phyloP scores from a whole-genome alignment of 2,797 vertebrate species.

The Gymnothorax javanicus region DNA sequence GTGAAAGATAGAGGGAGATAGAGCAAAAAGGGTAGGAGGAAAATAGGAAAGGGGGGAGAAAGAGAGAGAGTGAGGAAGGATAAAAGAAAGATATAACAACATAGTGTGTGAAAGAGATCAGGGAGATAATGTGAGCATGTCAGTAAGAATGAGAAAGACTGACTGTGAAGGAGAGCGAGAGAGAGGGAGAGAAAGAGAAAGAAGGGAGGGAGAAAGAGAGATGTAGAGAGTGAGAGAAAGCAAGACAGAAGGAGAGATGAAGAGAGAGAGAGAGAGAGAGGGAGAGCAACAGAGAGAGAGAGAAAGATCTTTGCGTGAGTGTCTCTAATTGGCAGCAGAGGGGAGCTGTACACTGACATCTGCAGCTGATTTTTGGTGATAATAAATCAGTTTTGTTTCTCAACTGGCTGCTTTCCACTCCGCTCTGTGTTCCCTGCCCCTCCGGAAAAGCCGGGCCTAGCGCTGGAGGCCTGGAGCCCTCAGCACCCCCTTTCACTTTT shows the following conservation, averaged over 20 bases:
- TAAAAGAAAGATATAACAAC: not conserved
- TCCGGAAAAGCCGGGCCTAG: conserved; percentile 62
- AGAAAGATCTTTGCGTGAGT: conserved; percentile 71
- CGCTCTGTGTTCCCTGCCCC: conserved; percentile 56
- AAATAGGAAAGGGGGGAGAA: conserved; percentile 7
- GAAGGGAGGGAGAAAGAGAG: not conserved
- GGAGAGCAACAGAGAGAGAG: conserved; percentile 27
- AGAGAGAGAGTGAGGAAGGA: not conserved
- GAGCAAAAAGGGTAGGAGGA: conserved; percentile 18
- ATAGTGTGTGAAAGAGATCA: not conserved
- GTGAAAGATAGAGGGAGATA: not conserved
- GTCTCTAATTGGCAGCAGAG: conserved; percentile 84
- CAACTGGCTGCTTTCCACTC: conserved; percentile 72
- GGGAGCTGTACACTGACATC: conserved; percentile 76
- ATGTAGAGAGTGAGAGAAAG: conserved; percentile 13
- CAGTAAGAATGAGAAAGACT: not conserved
- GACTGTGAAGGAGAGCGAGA: not conserved
- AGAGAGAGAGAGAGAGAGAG: conserved; percentile 30
- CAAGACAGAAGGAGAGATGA: not conserved
- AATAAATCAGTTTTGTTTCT: conserved; percentile 85
- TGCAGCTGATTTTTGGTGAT: conserved; percentile 83
- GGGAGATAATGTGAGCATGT: not conserved
- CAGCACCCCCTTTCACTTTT: conserved; percentile 55
- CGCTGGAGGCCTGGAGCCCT: conserved; percentile 55
- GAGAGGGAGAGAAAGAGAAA: conserved; percentile 13